Evolutionary conservation across 1,140 invertebrate species (phyloP).

Genomic region (Drosophila ohnishii): DNA sequence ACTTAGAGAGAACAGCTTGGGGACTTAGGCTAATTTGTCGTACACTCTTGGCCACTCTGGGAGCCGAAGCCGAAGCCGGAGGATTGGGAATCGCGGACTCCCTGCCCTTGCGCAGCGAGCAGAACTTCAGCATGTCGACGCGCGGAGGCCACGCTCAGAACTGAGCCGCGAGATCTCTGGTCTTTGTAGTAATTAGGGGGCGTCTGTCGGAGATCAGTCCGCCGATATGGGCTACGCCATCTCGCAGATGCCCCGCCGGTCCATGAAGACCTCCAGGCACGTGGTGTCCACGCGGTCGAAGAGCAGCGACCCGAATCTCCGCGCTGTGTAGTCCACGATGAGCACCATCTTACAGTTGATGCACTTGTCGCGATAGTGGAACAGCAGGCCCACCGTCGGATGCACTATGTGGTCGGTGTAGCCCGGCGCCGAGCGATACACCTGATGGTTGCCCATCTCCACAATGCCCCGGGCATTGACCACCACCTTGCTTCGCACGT

Average conservation of each 20-base stretch:
- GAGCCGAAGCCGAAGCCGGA: slow-evolving; percentile 9
- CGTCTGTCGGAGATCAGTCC: slow-evolving; percentile 40
- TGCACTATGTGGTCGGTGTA: slow-evolving; percentile 68
- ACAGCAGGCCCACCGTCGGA: slow-evolving; percentile 70
- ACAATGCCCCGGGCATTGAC: slow-evolving; percentile 84
- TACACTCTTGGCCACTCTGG: slow-evolving; percentile 75
- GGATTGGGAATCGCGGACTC: slow-evolving; percentile 16
- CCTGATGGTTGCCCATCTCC: slow-evolving; percentile 87
- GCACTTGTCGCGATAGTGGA: slow-evolving; percentile 80
- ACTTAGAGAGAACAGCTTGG: slow-evolving; percentile 42
- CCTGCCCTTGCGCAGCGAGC: slow-evolving; percentile 58
- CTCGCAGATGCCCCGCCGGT: slow-evolving; percentile 65
- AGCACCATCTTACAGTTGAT: slow-evolving; percentile 84
- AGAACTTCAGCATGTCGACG: slow-evolving; percentile 69
- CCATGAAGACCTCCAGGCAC: slow-evolving; percentile 79
- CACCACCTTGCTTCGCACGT: slow-evolving; percentile 86
- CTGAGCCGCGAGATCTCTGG: slow-evolving; percentile 39
- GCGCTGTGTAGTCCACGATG: slow-evolving; percentile 82
- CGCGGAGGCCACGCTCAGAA: slow-evolving; percentile 28
- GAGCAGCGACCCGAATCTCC: slow-evolving; percentile 80
- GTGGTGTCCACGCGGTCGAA: slow-evolving; percentile 83
- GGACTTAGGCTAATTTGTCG: slow-evolving; percentile 48
- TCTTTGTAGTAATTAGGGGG: slow-evolving; percentile 41
- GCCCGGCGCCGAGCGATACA: slow-evolving; percentile 83
- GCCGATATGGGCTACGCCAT: slow-evolving; percentile 49